Evolutionary conservation across 2,888 invertebrate species (phyloP).

Genomic region (Euphydryas editha): DNA sequence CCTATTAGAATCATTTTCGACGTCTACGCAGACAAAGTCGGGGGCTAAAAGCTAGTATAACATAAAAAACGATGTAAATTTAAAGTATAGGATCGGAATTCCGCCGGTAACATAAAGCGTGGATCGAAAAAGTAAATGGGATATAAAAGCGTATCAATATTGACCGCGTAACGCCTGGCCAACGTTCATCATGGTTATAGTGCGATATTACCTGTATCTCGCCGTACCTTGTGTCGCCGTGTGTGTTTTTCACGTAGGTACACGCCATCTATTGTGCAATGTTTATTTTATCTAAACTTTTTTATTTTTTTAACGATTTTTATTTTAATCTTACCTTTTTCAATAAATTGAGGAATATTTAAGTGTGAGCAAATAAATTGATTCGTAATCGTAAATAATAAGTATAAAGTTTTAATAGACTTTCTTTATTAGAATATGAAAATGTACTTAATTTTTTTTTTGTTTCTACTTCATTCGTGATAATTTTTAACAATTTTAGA

Average conservation of each 20-base stretch:
- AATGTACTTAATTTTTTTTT: too few relatives aligned
- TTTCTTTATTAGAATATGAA: too few relatives aligned
- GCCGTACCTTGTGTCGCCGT: slow-evolving; percentile 64
- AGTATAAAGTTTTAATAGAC: too few relatives aligned
- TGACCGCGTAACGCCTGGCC: slow-evolving; percentile 70
- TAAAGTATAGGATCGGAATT: slow-evolving; percentile 67
- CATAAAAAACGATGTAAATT: slow-evolving; percentile 60
- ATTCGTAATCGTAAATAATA: too few relatives aligned
- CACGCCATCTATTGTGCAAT: slow-evolving; percentile 14
- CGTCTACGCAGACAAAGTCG: too few relatives aligned
- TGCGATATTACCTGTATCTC: slow-evolving; percentile 51
- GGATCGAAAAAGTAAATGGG: slow-evolving; percentile 76
- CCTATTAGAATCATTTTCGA: too few relatives aligned
- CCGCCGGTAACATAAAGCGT: slow-evolving; percentile 58
- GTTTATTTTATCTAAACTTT: slow-evolving; percentile 6
- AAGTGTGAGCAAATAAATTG: too few relatives aligned
- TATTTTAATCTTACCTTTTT: background rate
- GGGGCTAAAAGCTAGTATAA: background rate
- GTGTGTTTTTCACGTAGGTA: slow-evolving; percentile 30
- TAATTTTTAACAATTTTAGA: too few relatives aligned
- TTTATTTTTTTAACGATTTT: background rate
- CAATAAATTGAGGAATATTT: background rate
- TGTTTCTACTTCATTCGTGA: too few relatives aligned
- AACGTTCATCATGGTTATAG: slow-evolving; percentile 55
- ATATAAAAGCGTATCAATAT: slow-evolving; percentile 80